phyloP scores from a whole-genome alignment of 2,888 invertebrate species.

The Hetaerina titia region DNA sequence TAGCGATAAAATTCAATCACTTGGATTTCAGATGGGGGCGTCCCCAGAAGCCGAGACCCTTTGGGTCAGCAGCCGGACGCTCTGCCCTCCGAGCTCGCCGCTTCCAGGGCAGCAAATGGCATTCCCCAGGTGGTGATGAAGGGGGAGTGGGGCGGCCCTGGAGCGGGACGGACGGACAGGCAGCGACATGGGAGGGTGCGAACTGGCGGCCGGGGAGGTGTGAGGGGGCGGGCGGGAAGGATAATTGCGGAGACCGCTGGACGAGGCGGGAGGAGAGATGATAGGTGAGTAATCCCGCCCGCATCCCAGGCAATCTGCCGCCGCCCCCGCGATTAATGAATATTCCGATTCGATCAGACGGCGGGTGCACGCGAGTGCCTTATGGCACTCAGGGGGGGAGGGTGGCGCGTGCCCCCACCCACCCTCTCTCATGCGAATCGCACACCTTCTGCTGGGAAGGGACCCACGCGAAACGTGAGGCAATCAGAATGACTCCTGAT shows the following conservation, averaged over 20 bases:
- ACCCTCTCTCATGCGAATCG: not conserved
- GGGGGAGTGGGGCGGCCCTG: not conserved
- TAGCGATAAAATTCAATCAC: too few relatives aligned
- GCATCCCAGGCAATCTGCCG: conserved; percentile 2
- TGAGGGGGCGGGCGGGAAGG: not conserved
- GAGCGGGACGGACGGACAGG: not conserved
- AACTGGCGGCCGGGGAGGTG: not conserved
- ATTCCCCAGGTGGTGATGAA: too few relatives aligned
- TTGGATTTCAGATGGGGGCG: too few relatives aligned
- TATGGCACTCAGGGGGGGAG: not conserved
- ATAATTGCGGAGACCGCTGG: not conserved
- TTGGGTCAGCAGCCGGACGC: too few relatives aligned
- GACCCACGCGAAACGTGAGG: not conserved
- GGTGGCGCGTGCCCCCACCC: too few relatives aligned
- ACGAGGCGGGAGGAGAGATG: not conserved
- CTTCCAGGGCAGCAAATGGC: too few relatives aligned
- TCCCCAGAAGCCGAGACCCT: too few relatives aligned
- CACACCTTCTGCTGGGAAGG: not conserved
- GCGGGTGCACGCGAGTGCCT: not conserved
- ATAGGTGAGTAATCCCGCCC: not conserved
- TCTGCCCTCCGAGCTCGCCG: too few relatives aligned
- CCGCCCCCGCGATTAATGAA: not conserved
- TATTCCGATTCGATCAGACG: not conserved
- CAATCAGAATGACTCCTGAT: not conserved
- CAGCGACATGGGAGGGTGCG: not conserved